Conservation (phyloP, 2,113 vertebrate species). For the Phyllostomus hastatus region DNA sequence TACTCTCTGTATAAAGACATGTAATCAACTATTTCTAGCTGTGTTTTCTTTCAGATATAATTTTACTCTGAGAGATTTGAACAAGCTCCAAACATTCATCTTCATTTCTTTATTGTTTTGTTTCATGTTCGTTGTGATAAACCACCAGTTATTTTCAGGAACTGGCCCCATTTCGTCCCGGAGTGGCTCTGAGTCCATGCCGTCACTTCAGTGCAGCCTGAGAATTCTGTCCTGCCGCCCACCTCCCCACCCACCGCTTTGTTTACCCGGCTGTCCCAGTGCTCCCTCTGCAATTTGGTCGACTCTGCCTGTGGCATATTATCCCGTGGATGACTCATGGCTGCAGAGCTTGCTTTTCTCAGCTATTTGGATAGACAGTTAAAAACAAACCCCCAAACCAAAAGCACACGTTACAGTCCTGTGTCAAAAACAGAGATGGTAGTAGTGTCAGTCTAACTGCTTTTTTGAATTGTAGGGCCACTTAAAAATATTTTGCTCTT, state of each 20-base stretch:
- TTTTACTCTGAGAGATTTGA: constrained; percentile 6
- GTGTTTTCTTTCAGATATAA: neutral
- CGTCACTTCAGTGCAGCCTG: neutral
- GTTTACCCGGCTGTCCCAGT: neutral
- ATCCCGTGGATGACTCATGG: neutral
- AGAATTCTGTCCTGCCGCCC: neutral
- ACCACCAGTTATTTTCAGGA: neutral
- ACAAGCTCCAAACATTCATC: neutral
- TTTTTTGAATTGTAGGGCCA: neutral
- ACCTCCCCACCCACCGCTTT: fast-evolving
- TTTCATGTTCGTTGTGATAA: neutral
- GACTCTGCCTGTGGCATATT: neutral
- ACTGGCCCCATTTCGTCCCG: neutral
- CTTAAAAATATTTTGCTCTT: neutral
- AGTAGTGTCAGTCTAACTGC: neutral
- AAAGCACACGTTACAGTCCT: neutral
- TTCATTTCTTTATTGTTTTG: neutral
- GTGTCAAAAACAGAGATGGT: neutral
- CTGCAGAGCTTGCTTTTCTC: neutral
- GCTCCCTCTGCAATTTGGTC: neutral
- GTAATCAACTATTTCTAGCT: neutral
- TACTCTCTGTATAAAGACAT: neutral
- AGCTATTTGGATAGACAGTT: neutral
- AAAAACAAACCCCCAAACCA: neutral
- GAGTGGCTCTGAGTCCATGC: neutral